Base-by-base conservation (phyloP, 2,888 invertebrate genomes). In the Periphyllus acericola region DNA sequence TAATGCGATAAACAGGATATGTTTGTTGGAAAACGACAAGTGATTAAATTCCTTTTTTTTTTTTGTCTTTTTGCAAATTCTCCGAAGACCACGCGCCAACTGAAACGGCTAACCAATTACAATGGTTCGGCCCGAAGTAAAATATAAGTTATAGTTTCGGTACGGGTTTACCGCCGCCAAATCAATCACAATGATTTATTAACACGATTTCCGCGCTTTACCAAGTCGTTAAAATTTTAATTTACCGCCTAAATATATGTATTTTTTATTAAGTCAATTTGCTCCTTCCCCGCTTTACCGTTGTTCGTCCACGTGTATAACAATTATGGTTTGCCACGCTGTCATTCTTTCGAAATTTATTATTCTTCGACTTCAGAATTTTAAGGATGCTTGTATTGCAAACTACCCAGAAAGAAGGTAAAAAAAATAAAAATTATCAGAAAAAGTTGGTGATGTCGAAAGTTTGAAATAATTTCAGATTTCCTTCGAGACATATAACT, bases 101-200 rank as follows among this genome's bases (percentile, higher is more conserved):
- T n/a, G n/a, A n/a, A 52, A 71, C 32, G 82, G 71, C 11, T 46
- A 52, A 82, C 46, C 71, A 32, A 71, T 71, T 32, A 71, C 46
- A 71, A 52, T 32, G 71, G 46, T 32, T 82, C 25, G n/a, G 29
- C 5, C 5, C 25, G 3, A 25, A 60, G 21, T 60, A 21, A 60
- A 60, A 60, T 60, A 60, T 80, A 80, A 74, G 36, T 74, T 36
- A 19, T 40, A 80, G 36, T 66, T 36, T n/a, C 11, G 60, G 68
- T 25, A 25, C 60, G 32, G 32, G 14, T 8, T 55, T 55, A 52
- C 52, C 29, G 46, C 55, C 11, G 17, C 52, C 17, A 6, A 19
- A n/a, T 80, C 79, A 36, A 66, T 36, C 19, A 5, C 3, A n/a
- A 19, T n/a, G 79, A 80, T 80, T 80, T 60, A 80, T 80, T 17